Evolutionary conservation across 2,888 invertebrate species (phyloP).

Genomic region (Caenorhabditis imperialis): DNA sequence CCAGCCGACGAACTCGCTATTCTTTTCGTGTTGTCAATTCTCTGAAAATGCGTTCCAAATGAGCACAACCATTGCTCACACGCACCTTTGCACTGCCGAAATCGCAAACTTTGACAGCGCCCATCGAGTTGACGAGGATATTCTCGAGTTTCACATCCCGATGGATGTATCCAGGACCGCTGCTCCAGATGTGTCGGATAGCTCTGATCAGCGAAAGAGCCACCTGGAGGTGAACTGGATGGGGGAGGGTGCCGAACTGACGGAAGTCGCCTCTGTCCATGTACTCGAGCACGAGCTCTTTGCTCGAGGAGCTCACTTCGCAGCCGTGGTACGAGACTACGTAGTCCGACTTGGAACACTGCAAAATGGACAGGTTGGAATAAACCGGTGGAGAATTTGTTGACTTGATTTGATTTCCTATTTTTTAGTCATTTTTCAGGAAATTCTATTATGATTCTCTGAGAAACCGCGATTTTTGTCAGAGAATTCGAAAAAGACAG

Average conservation of each 20-base stretch:
- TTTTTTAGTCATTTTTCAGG: no score
- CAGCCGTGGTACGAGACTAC: slow-evolving; percentile 42
- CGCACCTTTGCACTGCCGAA: slow-evolving; percentile 45
- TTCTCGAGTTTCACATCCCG: slow-evolving; percentile 57
- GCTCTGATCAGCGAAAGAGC: slow-evolving; percentile 40
- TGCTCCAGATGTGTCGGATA: slow-evolving; percentile 39
- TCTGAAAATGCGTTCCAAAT: slow-evolving; percentile 10
- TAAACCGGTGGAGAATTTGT: background rate
- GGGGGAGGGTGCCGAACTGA: slow-evolving; percentile 35
- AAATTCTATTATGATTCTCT: no score
- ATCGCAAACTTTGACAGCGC: slow-evolving; percentile 53
- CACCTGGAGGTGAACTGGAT: slow-evolving; percentile 39
- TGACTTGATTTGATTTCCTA: background rate
- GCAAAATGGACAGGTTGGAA: background rate
- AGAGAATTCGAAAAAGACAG: no score
- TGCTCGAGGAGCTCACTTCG: slow-evolving; percentile 30
- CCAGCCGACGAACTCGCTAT: slow-evolving; percentile 25
- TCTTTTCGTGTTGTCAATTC: slow-evolving; percentile 43
- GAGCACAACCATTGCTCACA: background rate
- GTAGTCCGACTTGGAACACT: slow-evolving; percentile 48
- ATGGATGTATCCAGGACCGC: slow-evolving; percentile 54
- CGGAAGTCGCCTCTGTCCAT: slow-evolving; percentile 46
- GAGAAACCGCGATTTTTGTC: no score
- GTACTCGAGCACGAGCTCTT: slow-evolving; percentile 45
- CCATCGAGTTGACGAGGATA: slow-evolving; percentile 37